Percentiles rank a stretch among this genome's conserved stretches.
Conservation (phyloP, 1,140 invertebrate species). For the Steinernema feltiae region DNA sequence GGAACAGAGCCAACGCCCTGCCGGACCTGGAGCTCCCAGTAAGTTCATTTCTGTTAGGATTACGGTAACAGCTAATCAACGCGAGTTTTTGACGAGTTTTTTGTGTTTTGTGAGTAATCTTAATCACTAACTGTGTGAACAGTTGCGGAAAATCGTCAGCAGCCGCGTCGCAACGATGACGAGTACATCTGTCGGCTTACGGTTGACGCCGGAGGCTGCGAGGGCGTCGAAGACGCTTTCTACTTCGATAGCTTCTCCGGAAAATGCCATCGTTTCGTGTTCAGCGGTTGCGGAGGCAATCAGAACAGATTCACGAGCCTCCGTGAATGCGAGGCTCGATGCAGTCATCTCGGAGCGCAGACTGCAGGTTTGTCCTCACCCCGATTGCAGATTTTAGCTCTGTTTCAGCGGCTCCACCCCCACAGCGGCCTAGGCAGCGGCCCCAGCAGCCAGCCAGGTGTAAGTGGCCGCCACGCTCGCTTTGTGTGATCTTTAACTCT, state of each 20-base stretch:
- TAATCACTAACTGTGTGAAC: neutral
- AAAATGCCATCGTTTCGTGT: slow-evolving; percentile 58
- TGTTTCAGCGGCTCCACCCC: no score
- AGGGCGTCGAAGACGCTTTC: slow-evolving; percentile 33
- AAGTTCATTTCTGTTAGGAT: neutral
- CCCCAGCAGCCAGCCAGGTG: no score
- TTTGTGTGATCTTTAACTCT: neutral
- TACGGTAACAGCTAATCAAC: no score
- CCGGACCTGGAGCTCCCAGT: neutral
- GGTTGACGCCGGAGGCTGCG: slow-evolving; percentile 39
- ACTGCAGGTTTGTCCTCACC: neutral
- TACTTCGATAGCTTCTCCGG: slow-evolving; percentile 46
- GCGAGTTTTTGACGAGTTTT: neutral
- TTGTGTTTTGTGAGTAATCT: neutral
- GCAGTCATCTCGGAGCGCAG: slow-evolving; percentile 58
- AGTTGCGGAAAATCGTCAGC: neutral
- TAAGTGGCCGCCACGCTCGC: neutral
- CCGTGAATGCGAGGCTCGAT: slow-evolving; percentile 73
- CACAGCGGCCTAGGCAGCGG: no score
- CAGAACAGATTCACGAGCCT: slow-evolving; percentile 74
- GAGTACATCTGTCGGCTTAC: slow-evolving; percentile 35
- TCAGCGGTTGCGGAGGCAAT: slow-evolving; percentile 78
- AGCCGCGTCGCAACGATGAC: neutral
- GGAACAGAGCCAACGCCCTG: neutral
- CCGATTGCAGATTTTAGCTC: no score